Evolutionary conservation across 2,797 vertebrate species (phyloP).

Genomic region (Platyrinchus mystaceus): DNA sequence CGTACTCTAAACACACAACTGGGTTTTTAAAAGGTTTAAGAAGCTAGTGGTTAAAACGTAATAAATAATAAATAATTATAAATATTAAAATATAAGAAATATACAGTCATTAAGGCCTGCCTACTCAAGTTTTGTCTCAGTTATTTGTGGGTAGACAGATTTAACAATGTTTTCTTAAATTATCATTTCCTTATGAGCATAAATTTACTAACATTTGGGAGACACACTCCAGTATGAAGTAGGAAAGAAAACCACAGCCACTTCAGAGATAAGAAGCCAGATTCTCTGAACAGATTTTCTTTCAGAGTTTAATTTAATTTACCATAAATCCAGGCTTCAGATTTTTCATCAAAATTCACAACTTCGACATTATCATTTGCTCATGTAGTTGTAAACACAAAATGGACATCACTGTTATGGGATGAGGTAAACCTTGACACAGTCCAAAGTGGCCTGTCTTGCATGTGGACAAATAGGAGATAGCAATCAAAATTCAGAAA

Average conservation of each 20-base stretch:
- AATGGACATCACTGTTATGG: background rate
- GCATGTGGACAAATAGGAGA: background rate
- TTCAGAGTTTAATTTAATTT: background rate
- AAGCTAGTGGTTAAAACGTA: background rate
- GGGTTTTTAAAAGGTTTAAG: background rate
- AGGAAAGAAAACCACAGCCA: background rate
- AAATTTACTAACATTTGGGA: background rate
- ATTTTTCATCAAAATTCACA: background rate
- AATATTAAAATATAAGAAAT: background rate
- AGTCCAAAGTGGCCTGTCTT: background rate
- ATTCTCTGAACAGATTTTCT: background rate
- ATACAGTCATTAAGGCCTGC: background rate
- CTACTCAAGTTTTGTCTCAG: background rate
- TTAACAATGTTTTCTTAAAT: background rate
- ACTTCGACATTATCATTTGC: background rate
- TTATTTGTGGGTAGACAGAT: background rate
- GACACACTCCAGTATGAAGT: background rate
- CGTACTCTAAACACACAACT: rapidly evolving
- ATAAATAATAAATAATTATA: background rate
- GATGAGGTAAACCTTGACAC: background rate
- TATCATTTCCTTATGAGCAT: background rate
- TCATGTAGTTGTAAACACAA: background rate
- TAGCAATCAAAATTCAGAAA: background rate
- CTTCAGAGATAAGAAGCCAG: background rate
- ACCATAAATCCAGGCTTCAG: background rate